Evolutionary conservation across 2,113 vertebrate species (phyloP), one percentile per base, ranked within the genome.

Genomic region (Hippocampus zosterae): DNA sequence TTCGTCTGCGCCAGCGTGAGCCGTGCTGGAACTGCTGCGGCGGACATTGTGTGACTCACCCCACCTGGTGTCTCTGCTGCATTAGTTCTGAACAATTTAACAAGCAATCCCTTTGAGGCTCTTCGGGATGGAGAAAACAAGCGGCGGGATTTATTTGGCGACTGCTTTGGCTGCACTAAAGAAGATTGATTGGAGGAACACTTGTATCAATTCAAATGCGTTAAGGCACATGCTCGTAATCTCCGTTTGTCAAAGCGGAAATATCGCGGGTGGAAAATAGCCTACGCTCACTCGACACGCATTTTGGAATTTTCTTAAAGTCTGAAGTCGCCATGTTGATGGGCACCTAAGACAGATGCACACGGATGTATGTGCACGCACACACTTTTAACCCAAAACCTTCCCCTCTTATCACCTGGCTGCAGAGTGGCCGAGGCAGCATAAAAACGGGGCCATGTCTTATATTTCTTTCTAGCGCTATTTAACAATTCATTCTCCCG

Each of bases 381-480:
- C 67, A 48, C 68, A 71, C 21, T 79, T 74, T 61, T 56, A 61
- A 75, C 72, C 78, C 61, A 56, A 78, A 69, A 48, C 69, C 70
- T 33, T 0, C 68, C 75, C 76, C 76, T 81, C 91, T 93, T 93
- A 93, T 93, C 92, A 86, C 84, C 81, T 19, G 67, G 84, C 81
- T 78, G 81, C 92, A 93, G 91, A 90, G 77, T 76, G 55, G 80
- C 79, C 74, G 75, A 81, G 83, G 82, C 82, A 75, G 85, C 85
- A 90, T 87, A 85, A 90, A 91, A 92, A 91, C 64, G 79, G 78
- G 81, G 84, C 87, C 88, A 82, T 78, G 88, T 88, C 86, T 91
- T 90, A 87, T 89, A 91, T 92, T 91, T 90, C 90, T 91, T 91
- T 87, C 91, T 90, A 87, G 87, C 89, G 87, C 86, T 89, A 92